These are phyloP conservation scores for Nomia melanderi DNA, from an alignment of 1,140 invertebrate species.

Conservation along the genomic window DNA sequence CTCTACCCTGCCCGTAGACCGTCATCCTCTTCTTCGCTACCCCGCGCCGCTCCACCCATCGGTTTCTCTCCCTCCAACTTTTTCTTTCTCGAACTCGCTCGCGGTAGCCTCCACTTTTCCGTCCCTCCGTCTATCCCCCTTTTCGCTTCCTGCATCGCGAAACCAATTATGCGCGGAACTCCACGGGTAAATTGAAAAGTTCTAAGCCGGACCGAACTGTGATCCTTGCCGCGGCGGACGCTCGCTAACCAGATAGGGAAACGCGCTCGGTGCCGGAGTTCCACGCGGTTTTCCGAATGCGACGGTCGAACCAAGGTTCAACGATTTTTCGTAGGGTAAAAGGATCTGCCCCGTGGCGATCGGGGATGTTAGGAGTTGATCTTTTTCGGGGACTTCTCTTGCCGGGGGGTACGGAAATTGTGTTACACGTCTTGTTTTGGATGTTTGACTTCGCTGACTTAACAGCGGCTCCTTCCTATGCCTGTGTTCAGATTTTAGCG, in stretches of 20 bases:
- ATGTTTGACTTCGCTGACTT: too few species aligned
- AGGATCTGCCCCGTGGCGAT: too few species aligned
- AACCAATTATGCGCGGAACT: slow-evolving; percentile 31
- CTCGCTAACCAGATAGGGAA: slow-evolving; percentile 28
- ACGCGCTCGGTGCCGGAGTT: background rate
- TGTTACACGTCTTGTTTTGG: too few species aligned
- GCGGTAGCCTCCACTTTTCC: too few species aligned
- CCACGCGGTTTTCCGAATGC: background rate
- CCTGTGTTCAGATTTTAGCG: too few species aligned
- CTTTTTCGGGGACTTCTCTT: too few species aligned
- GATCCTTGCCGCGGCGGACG: background rate
- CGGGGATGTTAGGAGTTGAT: too few species aligned
- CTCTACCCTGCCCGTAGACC: background rate
- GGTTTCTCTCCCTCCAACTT: background rate
- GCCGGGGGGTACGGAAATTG: too few species aligned
- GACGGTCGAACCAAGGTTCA: background rate
- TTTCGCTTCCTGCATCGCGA: slow-evolving; percentile 34
- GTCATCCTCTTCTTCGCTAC: too few species aligned
- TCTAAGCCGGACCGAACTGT: background rate
- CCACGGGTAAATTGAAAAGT: slow-evolving; percentile 37
- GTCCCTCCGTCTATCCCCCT: slow-evolving; percentile 5
- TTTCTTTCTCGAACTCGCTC: slow-evolving; percentile 27
- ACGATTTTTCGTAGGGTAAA: too few species aligned
- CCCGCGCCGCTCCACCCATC: slow-evolving; percentile 17
- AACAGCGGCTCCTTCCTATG: too few species aligned